Base-by-base conservation (phyloP, 2,113 vertebrate genomes). In the Proteles cristata region DNA sequence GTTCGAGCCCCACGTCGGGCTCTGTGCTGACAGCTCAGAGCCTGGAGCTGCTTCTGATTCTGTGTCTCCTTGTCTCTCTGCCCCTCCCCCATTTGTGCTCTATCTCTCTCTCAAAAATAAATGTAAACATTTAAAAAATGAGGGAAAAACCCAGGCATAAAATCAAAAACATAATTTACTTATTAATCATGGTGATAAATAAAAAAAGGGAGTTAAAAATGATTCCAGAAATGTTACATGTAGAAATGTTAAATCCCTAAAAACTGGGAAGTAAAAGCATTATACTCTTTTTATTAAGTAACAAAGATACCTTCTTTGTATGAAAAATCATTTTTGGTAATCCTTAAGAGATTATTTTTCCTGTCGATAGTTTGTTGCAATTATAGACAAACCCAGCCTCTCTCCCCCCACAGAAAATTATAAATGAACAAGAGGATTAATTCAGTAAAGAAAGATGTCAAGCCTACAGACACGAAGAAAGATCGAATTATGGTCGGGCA, bases 401-500 rank as follows among this genome's bases (percentile, higher is more conserved):
- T 63, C 26, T 16, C 11, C 7, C 1, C 3, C 4, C 26, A 73
- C 61, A 79, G 35, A 88, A n/a, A 16, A 21, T 66, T 79, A 23
- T 63, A 82, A 87, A 93, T 65, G 10, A 88, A 16, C 25, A 89
- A 93, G 33, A 80, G 2, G 50, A 81, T 94, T 82, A 90, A 77
- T 50, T 85, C 12, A 76, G 14, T 68, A 68, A 77, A 89, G 74
- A 85, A 90, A 96, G 25, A 85, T 90, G 12, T 88, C 50, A 81
- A 88, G 8, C 1, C 16, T 87, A 4, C 2, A 66, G 58, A 95
- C 69, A 88, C 94, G 80, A 88, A 85, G 81, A 90, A 85, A 5
- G 50, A 94, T 96, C 19, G 65, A 94, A 90, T 94, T 94, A 68
- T 74, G 9, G 11, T 71, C 63, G 35, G 90, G 15, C n/a, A 88